phyloP scores from a whole-genome alignment of 2,888 invertebrate genomes.

The Omphaloscelis lunosa region DNA sequence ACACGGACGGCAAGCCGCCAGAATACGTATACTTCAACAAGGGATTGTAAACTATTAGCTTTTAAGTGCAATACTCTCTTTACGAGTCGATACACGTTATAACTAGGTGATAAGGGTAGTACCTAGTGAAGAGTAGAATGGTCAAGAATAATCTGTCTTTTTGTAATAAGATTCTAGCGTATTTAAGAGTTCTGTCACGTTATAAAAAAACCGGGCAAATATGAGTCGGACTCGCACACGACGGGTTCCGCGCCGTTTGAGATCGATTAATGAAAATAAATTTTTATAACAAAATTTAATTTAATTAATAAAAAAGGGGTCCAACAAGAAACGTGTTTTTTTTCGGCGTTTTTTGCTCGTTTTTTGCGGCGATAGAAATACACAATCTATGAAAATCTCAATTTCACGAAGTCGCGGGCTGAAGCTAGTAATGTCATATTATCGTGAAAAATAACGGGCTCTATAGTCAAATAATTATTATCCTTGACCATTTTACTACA shows the following conservation, averaged over 20 bases:
- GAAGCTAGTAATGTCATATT: too few relatives aligned
- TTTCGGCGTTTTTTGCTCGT: too few relatives aligned
- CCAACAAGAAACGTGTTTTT: too few relatives aligned
- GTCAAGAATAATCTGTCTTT: slow-evolving; percentile 19
- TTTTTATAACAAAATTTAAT: too few relatives aligned
- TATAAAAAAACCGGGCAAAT: neutral
- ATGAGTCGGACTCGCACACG: neutral
- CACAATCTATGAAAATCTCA: too few relatives aligned
- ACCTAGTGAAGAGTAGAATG: slow-evolving; percentile 12
- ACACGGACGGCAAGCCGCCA: slow-evolving; percentile 92
- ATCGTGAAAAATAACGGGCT: too few relatives aligned
- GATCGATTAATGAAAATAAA: too few relatives aligned
- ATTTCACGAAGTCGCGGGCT: too few relatives aligned
- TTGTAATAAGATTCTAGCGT: neutral
- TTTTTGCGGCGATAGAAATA: too few relatives aligned
- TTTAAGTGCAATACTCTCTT: slow-evolving; percentile 26
- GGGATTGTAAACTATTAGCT: slow-evolving; percentile 92
- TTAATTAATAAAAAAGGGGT: too few relatives aligned
- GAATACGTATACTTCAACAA: slow-evolving; percentile 96
- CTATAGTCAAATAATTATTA: neutral
- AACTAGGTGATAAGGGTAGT: slow-evolving; percentile 4
- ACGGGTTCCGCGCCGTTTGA: neutral
- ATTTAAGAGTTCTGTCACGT: neutral
- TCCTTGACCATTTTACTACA: slow-evolving; percentile 29
- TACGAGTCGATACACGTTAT: slow-evolving; percentile 3